Evolutionary conservation across 1,140 invertebrate genomes (phyloP).

Genomic region (Neodiprion fabricii): DNA sequence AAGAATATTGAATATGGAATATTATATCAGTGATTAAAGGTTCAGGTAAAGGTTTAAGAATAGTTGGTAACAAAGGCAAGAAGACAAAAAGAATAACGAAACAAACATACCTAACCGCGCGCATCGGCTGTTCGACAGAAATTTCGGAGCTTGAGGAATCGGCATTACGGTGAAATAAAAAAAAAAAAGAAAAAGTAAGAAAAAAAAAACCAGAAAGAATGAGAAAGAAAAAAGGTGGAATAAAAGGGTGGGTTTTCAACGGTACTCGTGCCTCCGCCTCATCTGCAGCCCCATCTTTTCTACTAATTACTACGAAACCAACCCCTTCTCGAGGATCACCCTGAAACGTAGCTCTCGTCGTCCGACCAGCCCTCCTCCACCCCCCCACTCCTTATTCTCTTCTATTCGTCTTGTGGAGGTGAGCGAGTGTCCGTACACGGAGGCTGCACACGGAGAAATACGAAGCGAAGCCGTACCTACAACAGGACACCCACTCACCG

Average conservation of each 20-base stretch:
- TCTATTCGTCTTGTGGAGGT: no score
- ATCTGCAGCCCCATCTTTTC: constrained; percentile 52
- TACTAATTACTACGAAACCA: constrained; percentile 54
- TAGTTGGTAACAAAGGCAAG: no score
- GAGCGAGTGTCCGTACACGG: no score
- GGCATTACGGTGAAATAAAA: constrained; percentile 12
- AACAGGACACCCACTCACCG: constrained; percentile 47
- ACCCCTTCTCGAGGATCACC: constrained; percentile 24
- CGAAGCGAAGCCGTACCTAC: constrained; percentile 19
- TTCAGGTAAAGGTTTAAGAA: no score
- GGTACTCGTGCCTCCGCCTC: constrained; percentile 30
- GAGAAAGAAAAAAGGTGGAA: constrained; percentile 12
- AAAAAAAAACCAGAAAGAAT: constrained; percentile 11
- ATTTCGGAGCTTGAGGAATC: constrained; percentile 12
- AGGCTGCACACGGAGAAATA: not conserved
- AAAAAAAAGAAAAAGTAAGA: constrained; percentile 8
- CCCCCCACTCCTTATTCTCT: constrained; percentile 20
- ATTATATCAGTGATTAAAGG: no score
- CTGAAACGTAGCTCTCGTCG: constrained; percentile 10
- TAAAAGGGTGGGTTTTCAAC: not conserved
- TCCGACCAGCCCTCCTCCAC: constrained; percentile 10
- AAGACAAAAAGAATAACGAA: not conserved
- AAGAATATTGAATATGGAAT: no score
- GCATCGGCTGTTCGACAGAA: constrained; percentile 23
- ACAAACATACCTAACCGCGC: constrained; percentile 19